Percentiles rank a stretch among this genome's conserved stretches.
Evolutionary conservation across 2,113 vertebrate genomes (phyloP).

Genomic region (Engystomops pustulosus): DNA sequence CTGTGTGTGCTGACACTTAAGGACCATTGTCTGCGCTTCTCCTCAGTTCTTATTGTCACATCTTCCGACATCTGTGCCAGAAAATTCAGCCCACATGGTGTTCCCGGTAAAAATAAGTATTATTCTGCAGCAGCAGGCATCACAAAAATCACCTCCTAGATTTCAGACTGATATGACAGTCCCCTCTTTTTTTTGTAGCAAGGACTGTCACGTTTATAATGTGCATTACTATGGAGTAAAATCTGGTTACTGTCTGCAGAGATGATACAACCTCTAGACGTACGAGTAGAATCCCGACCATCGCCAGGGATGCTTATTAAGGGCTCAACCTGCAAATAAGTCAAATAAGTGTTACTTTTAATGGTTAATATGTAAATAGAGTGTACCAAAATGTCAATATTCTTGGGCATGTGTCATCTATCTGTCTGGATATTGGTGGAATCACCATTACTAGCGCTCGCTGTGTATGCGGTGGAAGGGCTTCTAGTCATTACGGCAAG

Average conservation of each 20-base stretch:
- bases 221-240: background rate
- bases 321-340: background rate
- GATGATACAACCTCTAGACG: slow-evolving; percentile 9
- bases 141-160: background rate
- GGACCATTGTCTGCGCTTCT: background rate
- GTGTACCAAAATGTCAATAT: background rate
- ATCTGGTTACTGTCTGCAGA: slow-evolving; percentile 23
- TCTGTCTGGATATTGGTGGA: background rate
- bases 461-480: slow-evolving; percentile 17
- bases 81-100: slow-evolving; percentile 1
- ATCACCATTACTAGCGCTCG: slow-evolving; percentile 15
- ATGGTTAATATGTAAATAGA: background rate
- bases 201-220: slow-evolving; percentile 3
- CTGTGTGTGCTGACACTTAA: background rate
- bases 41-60: slow-evolving; percentile 8
- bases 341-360: background rate
- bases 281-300: background rate
- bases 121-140: background rate
- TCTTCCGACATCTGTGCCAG: background rate
- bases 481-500: slow-evolving; percentile 14
- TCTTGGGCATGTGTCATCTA: background rate
- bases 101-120: background rate
- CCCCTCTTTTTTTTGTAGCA: background rate
- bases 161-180: slow-evolving; percentile 1
- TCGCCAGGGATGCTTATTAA: background rate